Evolutionary conservation across 1,140 invertebrate genomes (phyloP).

Genomic region (Orius laevigatus): DNA sequence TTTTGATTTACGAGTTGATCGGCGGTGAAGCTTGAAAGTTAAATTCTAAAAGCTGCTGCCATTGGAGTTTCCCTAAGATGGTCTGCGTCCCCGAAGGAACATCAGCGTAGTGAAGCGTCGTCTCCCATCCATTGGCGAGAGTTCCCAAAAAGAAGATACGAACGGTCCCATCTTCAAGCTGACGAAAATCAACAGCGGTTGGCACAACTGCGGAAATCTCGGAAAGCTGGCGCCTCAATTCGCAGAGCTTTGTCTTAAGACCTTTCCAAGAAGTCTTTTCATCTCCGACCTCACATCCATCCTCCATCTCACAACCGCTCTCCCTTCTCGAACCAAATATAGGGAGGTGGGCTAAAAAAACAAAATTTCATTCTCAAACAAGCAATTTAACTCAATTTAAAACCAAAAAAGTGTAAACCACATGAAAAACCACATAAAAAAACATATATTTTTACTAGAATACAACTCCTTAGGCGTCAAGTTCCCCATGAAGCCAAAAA

Average conservation of each 20-base stretch:
- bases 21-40: constrained; percentile 10
- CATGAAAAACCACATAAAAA: no score
- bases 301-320: constrained; percentile 18
- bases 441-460: no score
- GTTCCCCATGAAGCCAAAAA: no score
- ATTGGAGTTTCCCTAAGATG: constrained; percentile 16
- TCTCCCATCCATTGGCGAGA: constrained; percentile 68
- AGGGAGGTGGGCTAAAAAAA: no score
- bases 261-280: constrained; percentile 46
- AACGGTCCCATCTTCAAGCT: constrained; percentile 52
- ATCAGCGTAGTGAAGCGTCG: constrained; percentile 72
- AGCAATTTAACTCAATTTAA: no score
- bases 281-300: constrained; percentile 12
- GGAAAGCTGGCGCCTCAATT: constrained; percentile 59
- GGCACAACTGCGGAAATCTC: constrained; percentile 56
- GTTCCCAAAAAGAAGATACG: constrained; percentile 81
- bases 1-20: neutral
- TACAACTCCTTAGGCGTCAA: no score
- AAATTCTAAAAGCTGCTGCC: constrained; percentile 13
- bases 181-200: constrained; percentile 60
- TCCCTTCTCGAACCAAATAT: no score
- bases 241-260: constrained; percentile 59
- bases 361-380: no score
- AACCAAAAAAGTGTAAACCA: no score
- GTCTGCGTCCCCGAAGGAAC: constrained; percentile 38